Conservation (phyloP, 2,797 vertebrate species). For the Orientallactaga sibirica region DNA sequence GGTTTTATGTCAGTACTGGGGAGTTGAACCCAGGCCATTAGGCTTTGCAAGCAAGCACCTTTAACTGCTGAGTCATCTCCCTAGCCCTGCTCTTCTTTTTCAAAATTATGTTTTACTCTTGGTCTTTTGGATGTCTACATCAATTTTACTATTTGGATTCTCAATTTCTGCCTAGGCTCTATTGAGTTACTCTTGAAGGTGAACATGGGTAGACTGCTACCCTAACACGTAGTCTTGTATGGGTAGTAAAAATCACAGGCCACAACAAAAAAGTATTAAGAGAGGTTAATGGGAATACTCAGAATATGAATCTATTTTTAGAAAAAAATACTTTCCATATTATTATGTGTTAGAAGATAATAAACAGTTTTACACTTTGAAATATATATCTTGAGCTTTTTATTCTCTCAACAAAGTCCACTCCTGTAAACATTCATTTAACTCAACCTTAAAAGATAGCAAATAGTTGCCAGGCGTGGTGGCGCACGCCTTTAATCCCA, state of each 20-base stretch:
- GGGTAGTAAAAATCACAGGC: constrained; percentile 13
- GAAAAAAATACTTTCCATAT: constrained; percentile 5
- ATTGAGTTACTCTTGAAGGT: too few relatives aligned
- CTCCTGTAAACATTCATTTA: neutral
- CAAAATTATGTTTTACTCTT: neutral
- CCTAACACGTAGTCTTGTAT: neutral
- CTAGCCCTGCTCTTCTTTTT: neutral
- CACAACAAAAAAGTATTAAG: neutral
- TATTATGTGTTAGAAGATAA: constrained; percentile 11
- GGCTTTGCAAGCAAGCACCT: neutral
- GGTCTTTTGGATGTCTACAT: too few relatives aligned
- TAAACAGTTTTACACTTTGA: neutral
- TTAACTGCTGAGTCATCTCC: neutral
- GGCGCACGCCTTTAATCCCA: too few relatives aligned
- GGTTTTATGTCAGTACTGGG: neutral
- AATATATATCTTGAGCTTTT: neutral
- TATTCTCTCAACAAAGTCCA: neutral
- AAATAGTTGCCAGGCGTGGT: neutral
- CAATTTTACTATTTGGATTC: too few relatives aligned
- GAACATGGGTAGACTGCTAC: too few relatives aligned
- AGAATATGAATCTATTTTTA: neutral
- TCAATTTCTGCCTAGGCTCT: too few relatives aligned
- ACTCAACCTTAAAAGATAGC: neutral
- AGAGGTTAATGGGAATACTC: neutral
- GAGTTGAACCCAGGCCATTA: neutral